phyloP scores from a whole-genome alignment of 2,888 invertebrate genomes.

The Tenthredo scrophulariae region DNA sequence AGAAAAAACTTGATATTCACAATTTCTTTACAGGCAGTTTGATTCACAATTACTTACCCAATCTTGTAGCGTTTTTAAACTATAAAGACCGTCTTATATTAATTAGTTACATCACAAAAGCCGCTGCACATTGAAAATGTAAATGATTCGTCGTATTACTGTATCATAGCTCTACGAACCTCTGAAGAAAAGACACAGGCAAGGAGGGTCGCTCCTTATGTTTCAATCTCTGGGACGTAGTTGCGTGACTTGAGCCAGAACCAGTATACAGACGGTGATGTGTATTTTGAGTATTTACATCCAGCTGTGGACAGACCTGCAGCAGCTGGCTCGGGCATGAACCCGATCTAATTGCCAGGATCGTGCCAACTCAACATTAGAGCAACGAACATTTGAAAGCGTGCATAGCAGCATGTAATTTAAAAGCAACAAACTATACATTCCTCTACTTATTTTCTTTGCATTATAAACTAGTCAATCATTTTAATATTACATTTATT shows the following conservation, averaged over 20 bases:
- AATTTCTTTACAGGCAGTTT: neutral
- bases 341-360: slow-evolving; percentile 86
- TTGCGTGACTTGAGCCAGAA: slow-evolving; percentile 76
- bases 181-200: slow-evolving; percentile 74
- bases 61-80: slow-evolving; percentile 2
- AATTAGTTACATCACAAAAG: neutral
- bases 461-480: neutral
- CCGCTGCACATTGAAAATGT: neutral
- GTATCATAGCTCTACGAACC: slow-evolving; percentile 70
- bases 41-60: slow-evolving; percentile 1
- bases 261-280: slow-evolving; percentile 75
- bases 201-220: slow-evolving; percentile 83
- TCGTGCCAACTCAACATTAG: slow-evolving; percentile 64
- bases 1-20: neutral
- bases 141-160: neutral
- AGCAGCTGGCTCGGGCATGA: slow-evolving; percentile 95
- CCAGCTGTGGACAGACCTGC: slow-evolving; percentile 84
- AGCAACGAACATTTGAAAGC: slow-evolving; percentile 55
- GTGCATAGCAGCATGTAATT: slow-evolving; percentile 40
- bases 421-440: slow-evolving; percentile 3
- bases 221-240: slow-evolving; percentile 82
- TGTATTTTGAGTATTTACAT: slow-evolving; percentile 74
- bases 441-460: slow-evolving; percentile 5
- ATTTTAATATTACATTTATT: neutral
- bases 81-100: neutral